Conservation (phyloP, 2,888 invertebrate genomes). For the Bellardia pandia region DNA sequence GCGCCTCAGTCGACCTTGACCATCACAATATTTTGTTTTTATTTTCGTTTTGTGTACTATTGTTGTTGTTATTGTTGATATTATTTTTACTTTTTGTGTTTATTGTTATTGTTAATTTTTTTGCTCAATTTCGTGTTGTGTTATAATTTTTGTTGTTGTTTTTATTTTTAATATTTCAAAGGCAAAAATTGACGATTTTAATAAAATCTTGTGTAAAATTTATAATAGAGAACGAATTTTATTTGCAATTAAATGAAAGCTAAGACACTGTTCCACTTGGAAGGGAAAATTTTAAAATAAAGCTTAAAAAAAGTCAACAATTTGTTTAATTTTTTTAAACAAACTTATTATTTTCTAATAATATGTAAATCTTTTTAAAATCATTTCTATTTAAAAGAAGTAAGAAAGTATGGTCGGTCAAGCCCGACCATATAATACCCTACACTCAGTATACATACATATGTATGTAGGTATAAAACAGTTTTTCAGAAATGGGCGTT, state of each 20-base stretch:
- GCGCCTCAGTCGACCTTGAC: conserved; percentile 81
- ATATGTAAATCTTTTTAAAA: too few relatives aligned
- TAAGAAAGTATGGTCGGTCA: too few relatives aligned
- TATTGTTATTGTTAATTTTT: conserved; percentile 38
- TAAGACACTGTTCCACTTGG: background rate
- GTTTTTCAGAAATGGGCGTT: too few relatives aligned
- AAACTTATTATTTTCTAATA: too few relatives aligned
- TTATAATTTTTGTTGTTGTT: conserved; percentile 54
- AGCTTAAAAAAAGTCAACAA: too few relatives aligned
- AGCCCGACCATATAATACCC: too few relatives aligned
- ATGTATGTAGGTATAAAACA: too few relatives aligned
- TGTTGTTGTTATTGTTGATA: conserved; percentile 41
- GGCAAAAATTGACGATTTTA: conserved; percentile 32
- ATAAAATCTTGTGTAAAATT: conserved; percentile 39
- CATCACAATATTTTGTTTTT: conserved; percentile 82
- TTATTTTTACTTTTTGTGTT: conserved; percentile 61
- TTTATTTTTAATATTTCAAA: conserved; percentile 45
- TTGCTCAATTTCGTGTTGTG: conserved; percentile 21
- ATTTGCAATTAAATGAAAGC: background rate
- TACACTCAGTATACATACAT: too few relatives aligned
- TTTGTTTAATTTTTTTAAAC: too few relatives aligned
- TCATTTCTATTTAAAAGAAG: too few relatives aligned
- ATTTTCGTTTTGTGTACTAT: conserved; percentile 44
- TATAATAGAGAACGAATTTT: conserved; percentile 16
- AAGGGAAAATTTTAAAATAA: too few relatives aligned